Conservation (phyloP, 2,113 vertebrate species). For the Microcebus jonahi region DNA sequence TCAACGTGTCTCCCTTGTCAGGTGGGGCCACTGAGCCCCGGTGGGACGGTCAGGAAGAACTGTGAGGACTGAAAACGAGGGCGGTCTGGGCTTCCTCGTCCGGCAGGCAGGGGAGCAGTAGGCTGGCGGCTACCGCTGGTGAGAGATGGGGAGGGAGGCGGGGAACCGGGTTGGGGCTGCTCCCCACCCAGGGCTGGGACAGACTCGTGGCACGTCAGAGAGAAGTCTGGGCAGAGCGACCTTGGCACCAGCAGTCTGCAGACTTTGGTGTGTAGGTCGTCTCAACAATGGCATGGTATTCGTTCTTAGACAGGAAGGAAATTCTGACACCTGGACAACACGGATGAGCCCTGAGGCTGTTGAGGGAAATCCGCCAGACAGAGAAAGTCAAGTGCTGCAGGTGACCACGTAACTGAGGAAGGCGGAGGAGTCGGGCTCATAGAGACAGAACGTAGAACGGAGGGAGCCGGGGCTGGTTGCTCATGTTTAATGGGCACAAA, state of each 20-base stretch:
- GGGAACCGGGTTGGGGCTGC: no score
- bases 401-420: not conserved
- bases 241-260: not conserved
- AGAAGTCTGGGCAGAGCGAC: rapidly evolving
- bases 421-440: rapidly evolving
- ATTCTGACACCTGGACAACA: no score
- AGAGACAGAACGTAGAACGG: not conserved
- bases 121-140: no score
- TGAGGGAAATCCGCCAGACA: not conserved
- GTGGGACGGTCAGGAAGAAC: rapidly evolving
- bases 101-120: not conserved
- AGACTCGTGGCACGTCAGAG: not conserved
- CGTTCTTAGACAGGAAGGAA: not conserved
- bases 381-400: no score
- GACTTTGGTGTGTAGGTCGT: rapidly evolving
- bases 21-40: not conserved
- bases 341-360: not conserved
- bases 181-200: not conserved
- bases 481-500: rapidly evolving
- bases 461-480: no score
- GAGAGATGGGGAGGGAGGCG: no score
- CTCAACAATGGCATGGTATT: not conserved
- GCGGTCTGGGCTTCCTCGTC: no score
- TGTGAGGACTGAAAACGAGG: not conserved
- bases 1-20: rapidly evolving